Evolutionary conservation across 2,888 invertebrate species (phyloP).

Genomic region (Notodonta dromedarius): DNA sequence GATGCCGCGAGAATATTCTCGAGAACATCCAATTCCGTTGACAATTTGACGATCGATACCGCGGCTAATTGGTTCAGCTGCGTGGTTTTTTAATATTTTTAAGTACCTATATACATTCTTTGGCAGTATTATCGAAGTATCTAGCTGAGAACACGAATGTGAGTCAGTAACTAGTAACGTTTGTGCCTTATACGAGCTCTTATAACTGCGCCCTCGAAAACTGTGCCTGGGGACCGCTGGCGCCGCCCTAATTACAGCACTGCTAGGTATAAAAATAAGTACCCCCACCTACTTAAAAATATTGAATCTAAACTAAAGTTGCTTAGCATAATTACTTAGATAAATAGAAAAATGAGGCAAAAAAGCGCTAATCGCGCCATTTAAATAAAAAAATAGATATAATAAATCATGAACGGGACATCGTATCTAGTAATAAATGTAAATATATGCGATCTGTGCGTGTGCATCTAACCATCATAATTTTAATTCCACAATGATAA

Average conservation of each 20-base stretch:
- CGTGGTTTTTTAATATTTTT: constrained; percentile 11
- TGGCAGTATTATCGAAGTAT: too few species aligned
- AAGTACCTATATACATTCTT: not conserved
- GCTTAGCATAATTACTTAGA: too few species aligned
- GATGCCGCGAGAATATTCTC: constrained; percentile 22
- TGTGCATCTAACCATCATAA: constrained; percentile 24
- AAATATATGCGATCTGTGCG: constrained; percentile 18
- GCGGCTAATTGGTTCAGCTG: constrained; percentile 30
- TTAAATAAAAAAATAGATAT: not conserved
- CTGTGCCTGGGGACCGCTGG: too few species aligned
- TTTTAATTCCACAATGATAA: constrained; percentile 25
- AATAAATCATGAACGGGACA: not conserved
- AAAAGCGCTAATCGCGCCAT: not conserved
- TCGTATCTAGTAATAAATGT: constrained; percentile 10
- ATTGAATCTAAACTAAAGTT: too few species aligned
- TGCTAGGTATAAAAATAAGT: too few species aligned
- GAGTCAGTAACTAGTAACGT: constrained; percentile 1
- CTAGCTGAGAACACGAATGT: not conserved
- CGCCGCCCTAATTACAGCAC: too few species aligned
- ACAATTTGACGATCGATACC: constrained; percentile 37
- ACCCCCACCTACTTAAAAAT: too few species aligned
- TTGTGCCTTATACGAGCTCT: too few species aligned
- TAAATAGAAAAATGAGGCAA: too few species aligned
- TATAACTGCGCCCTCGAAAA: too few species aligned
- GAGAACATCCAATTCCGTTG: constrained; percentile 28